These are phyloP conservation scores for Engystomops pustulosus DNA, from an alignment of 2,113 vertebrate genomes.

Conservation along the genomic window DNA sequence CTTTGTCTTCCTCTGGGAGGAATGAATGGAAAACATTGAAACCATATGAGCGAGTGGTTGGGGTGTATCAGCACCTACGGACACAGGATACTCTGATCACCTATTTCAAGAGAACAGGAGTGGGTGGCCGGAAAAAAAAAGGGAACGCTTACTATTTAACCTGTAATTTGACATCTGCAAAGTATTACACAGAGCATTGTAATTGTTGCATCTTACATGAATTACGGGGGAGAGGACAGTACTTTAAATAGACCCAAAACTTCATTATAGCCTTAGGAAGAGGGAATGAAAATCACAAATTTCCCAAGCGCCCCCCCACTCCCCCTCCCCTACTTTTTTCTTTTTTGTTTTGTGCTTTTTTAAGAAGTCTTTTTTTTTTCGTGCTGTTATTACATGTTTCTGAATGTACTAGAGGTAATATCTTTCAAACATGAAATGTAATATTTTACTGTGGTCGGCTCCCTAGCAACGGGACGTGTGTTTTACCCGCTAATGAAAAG, in stretches of 20 bases:
- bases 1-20: conserved; percentile 76
- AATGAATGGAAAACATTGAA: conserved; percentile 83
- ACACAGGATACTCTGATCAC: conserved; percentile 77
- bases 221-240: conserved; percentile 78
- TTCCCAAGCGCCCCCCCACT: background rate
- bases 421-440: conserved; percentile 57
- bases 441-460: conserved; percentile 54
- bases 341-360: conserved; percentile 3
- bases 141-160: conserved; percentile 77
- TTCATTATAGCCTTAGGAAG: conserved; percentile 72
- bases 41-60: conserved; percentile 75
- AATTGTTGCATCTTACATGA: conserved; percentile 93
- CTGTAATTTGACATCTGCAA: conserved; percentile 92
- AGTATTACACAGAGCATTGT: conserved; percentile 87
- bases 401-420: conserved; percentile 50
- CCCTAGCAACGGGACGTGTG: conserved; percentile 48
- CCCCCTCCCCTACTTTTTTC: background rate
- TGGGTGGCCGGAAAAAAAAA: conserved; percentile 89
- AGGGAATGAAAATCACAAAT: conserved; percentile 19
- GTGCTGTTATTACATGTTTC: conserved; percentile 46
- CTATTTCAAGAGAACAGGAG: conserved; percentile 82
- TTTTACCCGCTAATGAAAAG: conserved; percentile 55
- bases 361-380: background rate
- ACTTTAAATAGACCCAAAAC: conserved; percentile 85
- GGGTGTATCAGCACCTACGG: conserved; percentile 79